phyloP scores from a whole-genome alignment of 2,888 invertebrate species.

The Erebia ligea region DNA sequence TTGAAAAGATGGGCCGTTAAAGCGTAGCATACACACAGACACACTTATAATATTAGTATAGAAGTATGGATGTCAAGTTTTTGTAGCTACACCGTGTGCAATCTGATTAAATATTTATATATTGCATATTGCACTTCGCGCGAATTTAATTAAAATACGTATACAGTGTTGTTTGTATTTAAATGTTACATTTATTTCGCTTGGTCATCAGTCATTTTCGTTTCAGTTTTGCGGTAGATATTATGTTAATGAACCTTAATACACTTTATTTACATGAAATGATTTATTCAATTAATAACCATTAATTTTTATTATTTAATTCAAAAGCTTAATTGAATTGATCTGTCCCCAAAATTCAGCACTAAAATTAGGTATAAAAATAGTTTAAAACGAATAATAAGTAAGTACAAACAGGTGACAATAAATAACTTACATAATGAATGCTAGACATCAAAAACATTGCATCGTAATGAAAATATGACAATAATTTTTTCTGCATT shows the following conservation, averaged over 20 bases:
- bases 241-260: background rate
- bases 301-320: background rate
- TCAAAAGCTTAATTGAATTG: background rate
- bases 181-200: constrained; percentile 2
- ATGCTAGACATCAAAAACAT: too few relatives aligned
- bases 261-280: constrained; percentile 2
- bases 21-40: too few relatives aligned
- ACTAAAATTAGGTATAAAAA: too few relatives aligned
- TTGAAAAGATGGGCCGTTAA: too few relatives aligned
- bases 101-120: constrained; percentile 7
- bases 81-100: too few relatives aligned
- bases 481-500: too few relatives aligned
- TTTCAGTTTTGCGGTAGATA: background rate
- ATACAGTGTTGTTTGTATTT: constrained; percentile 8
- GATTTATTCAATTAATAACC: constrained; percentile 7
- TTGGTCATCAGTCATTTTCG: background rate
- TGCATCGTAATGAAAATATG: too few relatives aligned
- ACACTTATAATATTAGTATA: too few relatives aligned
- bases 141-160: constrained; percentile 12
- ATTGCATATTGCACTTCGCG: background rate
- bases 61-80: too few relatives aligned
- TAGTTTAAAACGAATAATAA: too few relatives aligned
- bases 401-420: too few relatives aligned
- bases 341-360: background rate
- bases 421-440: too few relatives aligned